A percentile compares a stretch with the other conserved stretches of the same genome.
These are phyloP conservation scores for Enoplosus armatus DNA, from an alignment of 2,797 vertebrate genomes.

Conservation along the genomic window DNA sequence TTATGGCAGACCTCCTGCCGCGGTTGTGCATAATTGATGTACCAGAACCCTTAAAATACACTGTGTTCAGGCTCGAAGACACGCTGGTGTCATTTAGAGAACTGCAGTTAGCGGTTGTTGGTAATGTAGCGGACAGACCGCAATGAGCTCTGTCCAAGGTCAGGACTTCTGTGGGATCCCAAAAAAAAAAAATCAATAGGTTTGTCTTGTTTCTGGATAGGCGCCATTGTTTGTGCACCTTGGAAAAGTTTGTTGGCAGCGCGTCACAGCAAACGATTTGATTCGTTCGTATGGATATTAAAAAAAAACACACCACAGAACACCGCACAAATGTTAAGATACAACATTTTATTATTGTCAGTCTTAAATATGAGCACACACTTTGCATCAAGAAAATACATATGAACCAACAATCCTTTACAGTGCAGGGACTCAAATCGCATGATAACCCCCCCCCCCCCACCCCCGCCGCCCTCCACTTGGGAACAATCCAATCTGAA, in stretches of 20 bases:
- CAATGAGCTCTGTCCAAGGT: constrained; percentile 66
- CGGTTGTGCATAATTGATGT: constrained; percentile 64
- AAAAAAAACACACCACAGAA: background rate
- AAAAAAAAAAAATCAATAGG: constrained; percentile 73
- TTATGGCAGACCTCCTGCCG: constrained; percentile 51
- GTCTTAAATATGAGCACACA: constrained; percentile 89
- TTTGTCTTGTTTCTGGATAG: constrained; percentile 61
- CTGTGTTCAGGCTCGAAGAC: constrained; percentile 41
- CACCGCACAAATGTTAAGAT: constrained; percentile 73
- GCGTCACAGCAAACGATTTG: background rate
- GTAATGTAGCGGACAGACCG: constrained; percentile 57
- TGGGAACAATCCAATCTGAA: constrained; percentile 53
- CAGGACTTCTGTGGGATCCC: constrained; percentile 54
- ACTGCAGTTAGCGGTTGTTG: constrained; percentile 51
- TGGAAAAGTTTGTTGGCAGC: constrained; percentile 9
- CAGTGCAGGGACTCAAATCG: constrained; percentile 80
- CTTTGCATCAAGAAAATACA: constrained; percentile 85
- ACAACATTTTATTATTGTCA: constrained; percentile 89
- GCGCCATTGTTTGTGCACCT: constrained; percentile 24
- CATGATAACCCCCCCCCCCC: constrained; percentile 56
- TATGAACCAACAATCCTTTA: constrained; percentile 84
- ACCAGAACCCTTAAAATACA: constrained; percentile 44
- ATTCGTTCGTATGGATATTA: background rate
- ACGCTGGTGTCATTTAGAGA: constrained; percentile 58
- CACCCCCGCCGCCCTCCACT: no score